A percentile compares a stretch with the other conserved stretches of the same genome.
phyloP scores from a whole-genome alignment of 1,140 invertebrate genomes.

The Zelostemma sp. region DNA sequence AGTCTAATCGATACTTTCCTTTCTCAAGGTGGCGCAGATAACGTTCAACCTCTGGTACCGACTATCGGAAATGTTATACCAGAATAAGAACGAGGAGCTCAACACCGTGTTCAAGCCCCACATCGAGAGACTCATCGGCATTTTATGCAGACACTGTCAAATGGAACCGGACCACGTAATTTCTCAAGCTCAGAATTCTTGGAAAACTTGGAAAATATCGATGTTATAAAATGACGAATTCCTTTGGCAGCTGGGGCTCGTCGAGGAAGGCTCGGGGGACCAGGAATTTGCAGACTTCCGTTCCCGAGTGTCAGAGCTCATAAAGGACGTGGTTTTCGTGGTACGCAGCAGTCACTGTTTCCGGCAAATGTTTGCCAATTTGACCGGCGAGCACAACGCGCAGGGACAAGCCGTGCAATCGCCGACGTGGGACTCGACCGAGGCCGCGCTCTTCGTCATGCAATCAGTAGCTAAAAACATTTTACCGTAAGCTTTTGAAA shows the following conservation, averaged over 20 bases:
- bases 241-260: constrained; percentile 80
- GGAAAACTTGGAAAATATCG: background rate
- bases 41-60: constrained; percentile 98
- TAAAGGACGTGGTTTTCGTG: constrained; percentile 98
- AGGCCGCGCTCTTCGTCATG: constrained; percentile 97
- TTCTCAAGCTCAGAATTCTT: constrained; percentile 26
- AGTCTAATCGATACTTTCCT: constrained; percentile 5
- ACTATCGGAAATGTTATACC: constrained; percentile 93
- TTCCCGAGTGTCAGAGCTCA: constrained; percentile 89
- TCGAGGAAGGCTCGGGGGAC: constrained; percentile 78
- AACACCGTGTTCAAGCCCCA: constrained; percentile 89
- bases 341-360: constrained; percentile 94
- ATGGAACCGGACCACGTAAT: constrained; percentile 90
- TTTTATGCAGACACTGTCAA: constrained; percentile 88
- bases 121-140: constrained; percentile 88
- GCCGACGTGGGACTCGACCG: constrained; percentile 90
- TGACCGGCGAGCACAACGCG: constrained; percentile 62
- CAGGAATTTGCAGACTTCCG: constrained; percentile 85
- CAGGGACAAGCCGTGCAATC: constrained; percentile 54
- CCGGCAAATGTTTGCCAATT: constrained; percentile 86
- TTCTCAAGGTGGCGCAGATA: constrained; percentile 89
- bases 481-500: constrained; percentile 83
- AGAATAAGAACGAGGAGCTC: constrained; percentile 83
- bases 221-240: background rate
- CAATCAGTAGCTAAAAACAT: constrained; percentile 96